Conservation (phyloP, 2,797 vertebrate genomes). For the Danio choprae region DNA sequence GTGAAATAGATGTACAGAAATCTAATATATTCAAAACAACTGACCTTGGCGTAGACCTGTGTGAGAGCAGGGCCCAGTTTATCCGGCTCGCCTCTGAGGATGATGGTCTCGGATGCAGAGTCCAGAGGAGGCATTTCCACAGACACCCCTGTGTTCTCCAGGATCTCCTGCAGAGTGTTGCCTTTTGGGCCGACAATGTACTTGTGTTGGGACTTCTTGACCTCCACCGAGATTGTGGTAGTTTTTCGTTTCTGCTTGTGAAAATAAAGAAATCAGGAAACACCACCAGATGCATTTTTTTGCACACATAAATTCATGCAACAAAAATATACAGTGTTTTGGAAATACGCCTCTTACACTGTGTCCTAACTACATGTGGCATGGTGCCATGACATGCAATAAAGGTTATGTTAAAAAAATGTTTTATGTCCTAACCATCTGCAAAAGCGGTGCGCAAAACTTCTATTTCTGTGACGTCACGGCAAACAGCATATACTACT, state of each 20-base stretch:
- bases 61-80: conserved; percentile 80
- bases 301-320: no score
- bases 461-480: no score
- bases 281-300: no score
- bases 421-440: no score
- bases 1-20: no score
- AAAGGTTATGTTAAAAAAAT: no score
- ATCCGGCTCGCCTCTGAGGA: conserved; percentile 80
- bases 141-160: conserved; percentile 81
- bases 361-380: no score
- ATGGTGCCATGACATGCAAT: no score
- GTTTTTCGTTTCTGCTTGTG: conserved; percentile 81
- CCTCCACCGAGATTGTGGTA: conserved; percentile 81
- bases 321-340: no score
- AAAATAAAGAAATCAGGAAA: neutral
- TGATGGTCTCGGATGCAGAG: conserved; percentile 82
- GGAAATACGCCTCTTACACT: no score
- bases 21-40: conserved; percentile 6
- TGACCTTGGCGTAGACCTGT: conserved; percentile 82
- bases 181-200: conserved; percentile 82
- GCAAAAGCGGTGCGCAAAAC: no score
- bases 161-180: conserved; percentile 84
- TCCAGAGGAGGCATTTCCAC: conserved; percentile 82
- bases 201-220: conserved; percentile 85
- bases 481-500: no score